Conservation (phyloP, 2,888 invertebrate genomes). For the Caenorhabditis afra region DNA sequence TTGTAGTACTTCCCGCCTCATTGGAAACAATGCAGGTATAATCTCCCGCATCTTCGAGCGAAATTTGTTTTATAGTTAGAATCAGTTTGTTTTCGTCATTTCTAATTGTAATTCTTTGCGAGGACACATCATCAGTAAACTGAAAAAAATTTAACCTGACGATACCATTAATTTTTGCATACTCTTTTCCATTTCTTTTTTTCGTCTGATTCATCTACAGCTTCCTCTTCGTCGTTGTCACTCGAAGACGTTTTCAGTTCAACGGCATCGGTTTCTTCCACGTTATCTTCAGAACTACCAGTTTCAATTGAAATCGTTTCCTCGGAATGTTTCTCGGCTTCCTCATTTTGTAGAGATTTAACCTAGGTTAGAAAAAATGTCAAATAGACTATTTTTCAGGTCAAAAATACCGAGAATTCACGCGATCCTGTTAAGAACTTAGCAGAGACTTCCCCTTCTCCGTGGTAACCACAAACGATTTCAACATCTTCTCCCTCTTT, state of each 20-base stretch:
- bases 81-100: slow-evolving; percentile 63
- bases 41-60: slow-evolving; percentile 69
- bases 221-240: slow-evolving; percentile 12
- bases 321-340: slow-evolving; percentile 17
- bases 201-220: slow-evolving; percentile 58
- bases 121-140: slow-evolving; percentile 51
- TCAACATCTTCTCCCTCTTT: slow-evolving; percentile 66
- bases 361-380: slow-evolving; percentile 1
- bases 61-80: slow-evolving; percentile 64
- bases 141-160: slow-evolving; percentile 33
- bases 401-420: slow-evolving; percentile 55
- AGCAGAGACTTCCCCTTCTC: slow-evolving; percentile 63
- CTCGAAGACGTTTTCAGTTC: slow-evolving; percentile 7
- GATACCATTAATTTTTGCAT: neutral
- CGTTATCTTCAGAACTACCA: neutral
- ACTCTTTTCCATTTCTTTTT: slow-evolving; percentile 64
- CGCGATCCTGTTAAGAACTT: slow-evolving; percentile 66
- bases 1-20: slow-evolving; percentile 68
- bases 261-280: slow-evolving; percentile 40
- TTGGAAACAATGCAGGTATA: slow-evolving; percentile 73
- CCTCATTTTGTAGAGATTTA: neutral
- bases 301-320: slow-evolving; percentile 41
- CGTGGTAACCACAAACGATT: slow-evolving; percentile 63
- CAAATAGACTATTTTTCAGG: neutral
- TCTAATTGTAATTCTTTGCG: slow-evolving; percentile 52